Evolutionary conservation across 30 jellyfish, hydroid and myxozoan genomes (phyloP).

Genomic region (Chironex yamaguchii): DNA sequence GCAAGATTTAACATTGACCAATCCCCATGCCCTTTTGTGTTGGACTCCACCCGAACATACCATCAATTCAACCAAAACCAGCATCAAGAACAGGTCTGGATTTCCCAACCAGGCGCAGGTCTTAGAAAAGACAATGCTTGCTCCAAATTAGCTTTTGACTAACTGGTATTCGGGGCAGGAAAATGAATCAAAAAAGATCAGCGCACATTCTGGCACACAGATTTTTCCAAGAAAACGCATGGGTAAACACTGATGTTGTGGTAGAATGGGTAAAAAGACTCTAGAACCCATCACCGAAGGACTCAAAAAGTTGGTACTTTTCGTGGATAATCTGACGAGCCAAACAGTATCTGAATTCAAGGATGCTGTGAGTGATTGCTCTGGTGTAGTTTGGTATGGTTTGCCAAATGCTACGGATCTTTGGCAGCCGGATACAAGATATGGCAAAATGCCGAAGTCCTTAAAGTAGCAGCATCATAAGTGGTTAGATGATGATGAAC

Average conservation of each 20-base stretch:
- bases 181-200: constrained; percentile 63
- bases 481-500: constrained; percentile 63
- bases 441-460: constrained; percentile 10
- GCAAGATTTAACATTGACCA: no score
- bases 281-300: constrained; percentile 13
- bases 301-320: neutral
- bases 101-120: constrained; percentile 36
- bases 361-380: neutral
- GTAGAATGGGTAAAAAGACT: constrained; percentile 42
- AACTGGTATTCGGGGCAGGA: constrained; percentile 67
- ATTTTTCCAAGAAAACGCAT: constrained; percentile 39
- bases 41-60: constrained; percentile 15
- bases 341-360: constrained; percentile 14
- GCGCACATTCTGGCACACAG: constrained; percentile 64
- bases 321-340: constrained; percentile 25
- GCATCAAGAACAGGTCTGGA: constrained; percentile 20
- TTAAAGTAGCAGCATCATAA: constrained; percentile 15
- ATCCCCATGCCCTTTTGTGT: constrained; percentile 21
- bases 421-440: constrained; percentile 65
- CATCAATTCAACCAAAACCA: constrained; percentile 30
- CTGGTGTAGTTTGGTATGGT: constrained; percentile 53
- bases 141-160: constrained; percentile 56
- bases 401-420: constrained; percentile 66
- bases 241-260: constrained; percentile 54
- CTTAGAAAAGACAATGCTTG: constrained; percentile 71